Conservation (phyloP, 1,140 invertebrate species). For the Teleopsis dalmanni region DNA sequence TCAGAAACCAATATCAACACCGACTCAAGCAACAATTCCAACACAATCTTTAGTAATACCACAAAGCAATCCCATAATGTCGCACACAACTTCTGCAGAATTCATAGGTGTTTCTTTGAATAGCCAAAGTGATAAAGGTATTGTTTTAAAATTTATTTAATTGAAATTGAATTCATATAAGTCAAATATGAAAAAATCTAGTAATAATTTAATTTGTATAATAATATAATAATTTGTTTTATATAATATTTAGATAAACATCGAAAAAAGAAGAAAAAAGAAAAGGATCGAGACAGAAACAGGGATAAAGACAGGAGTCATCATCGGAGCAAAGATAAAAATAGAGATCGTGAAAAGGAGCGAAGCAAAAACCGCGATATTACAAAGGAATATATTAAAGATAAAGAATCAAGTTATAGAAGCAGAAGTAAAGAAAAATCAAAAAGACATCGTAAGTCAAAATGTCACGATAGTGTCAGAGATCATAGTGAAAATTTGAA, state of each 20-base stretch:
- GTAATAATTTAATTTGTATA: background rate
- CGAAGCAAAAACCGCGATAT: constrained; percentile 4
- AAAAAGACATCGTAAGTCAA: constrained; percentile 17
- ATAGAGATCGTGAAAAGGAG: background rate
- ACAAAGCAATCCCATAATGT: no score
- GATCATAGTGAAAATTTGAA: background rate
- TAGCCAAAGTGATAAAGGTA: background rate
- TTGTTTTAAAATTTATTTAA: background rate
- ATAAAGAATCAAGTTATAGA: constrained; percentile 7
- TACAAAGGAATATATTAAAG: constrained; percentile 9
- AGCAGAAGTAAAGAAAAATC: constrained; percentile 19
- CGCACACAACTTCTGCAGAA: no score
- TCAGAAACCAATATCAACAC: no score
- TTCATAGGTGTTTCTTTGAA: background rate
- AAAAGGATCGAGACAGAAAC: constrained; percentile 10
- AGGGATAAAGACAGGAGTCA: constrained; percentile 6
- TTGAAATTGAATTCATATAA: no score
- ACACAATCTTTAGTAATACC: no score
- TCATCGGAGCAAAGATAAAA: background rate
- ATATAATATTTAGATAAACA: constrained; percentile 10
- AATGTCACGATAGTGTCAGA: constrained; percentile 2
- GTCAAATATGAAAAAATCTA: background rate
- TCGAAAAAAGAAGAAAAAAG: constrained; percentile 15
- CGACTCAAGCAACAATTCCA: no score
- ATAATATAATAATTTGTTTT: background rate